Base-by-base conservation (phyloP, 2,888 invertebrate species). In the Latheticus oryzae region DNA sequence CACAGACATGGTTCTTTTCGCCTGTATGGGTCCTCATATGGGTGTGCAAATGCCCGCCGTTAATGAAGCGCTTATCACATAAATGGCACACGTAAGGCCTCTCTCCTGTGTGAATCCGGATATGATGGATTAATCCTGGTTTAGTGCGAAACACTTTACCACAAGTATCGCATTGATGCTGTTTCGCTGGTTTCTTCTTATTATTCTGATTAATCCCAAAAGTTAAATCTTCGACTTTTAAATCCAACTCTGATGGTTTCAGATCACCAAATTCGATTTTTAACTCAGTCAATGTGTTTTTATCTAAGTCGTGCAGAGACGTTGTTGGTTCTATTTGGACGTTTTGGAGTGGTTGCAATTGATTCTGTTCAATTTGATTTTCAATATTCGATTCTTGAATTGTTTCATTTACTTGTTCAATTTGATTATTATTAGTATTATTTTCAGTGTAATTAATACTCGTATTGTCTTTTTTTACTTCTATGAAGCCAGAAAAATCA, bases 1-100 rank as follows among this genome's bases (percentile, higher is more conserved):
- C 71, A 64, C 79, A 79, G n/a, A 77, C 65, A 59, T 79, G 79
- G 56, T 78, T 78, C 59, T 79, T 79, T 55, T 79, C 79, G 2
- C 79, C 79, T 0, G 79, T 79, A 60, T 79, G 78, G 1, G 77
- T 79, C 51, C 78, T 65, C 79, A 79, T 78, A 57, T 79, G 79
- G 0, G 78, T 79, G 57, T 79, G 78, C 21, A 79, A 64, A 63
- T 79, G 79, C 0, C 79, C 79, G 1, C 79, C 78, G 52, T 79
- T 79, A 15, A 78, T 75, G 59, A 79, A 79, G 28, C 73, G 61
- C 64, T 79, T 79, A 56, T 78, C 76, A 50, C 79, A 79, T 21
- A 79, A 67, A 64, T 78, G 78, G 56, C 79, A 79, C 4, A 77
- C 70, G 57, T 78, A 79, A 1, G 79, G 79, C 2, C 78, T 68